A percentile compares a stretch with the other conserved stretches of the same genome.
phyloP scores from a whole-genome alignment of 2,797 vertebrate genomes.

The Thalassophryne amazonica region DNA sequence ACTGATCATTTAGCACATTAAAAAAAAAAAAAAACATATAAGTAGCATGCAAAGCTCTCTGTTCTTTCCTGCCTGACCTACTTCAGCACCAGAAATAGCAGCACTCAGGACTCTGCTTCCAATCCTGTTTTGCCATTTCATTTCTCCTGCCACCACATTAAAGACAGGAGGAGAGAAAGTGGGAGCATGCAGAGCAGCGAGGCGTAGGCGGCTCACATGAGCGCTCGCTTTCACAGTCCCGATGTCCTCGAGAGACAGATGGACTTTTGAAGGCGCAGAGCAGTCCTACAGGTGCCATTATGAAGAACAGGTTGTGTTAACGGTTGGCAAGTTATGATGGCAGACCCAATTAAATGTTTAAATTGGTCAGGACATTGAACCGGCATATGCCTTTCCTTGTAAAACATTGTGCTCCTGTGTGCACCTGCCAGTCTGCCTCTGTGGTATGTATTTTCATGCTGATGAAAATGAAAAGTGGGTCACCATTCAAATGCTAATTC shows the following conservation, averaged over 20 bases:
- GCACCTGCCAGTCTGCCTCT: constrained; percentile 24
- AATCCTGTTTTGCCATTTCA: constrained; percentile 87
- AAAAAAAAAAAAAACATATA: too few relatives aligned
- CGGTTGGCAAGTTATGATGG: constrained; percentile 1
- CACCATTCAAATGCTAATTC: constrained; percentile 56
- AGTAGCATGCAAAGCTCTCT: constrained; percentile 70
- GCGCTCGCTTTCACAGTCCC: constrained; percentile 27
- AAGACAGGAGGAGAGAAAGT: constrained; percentile 41
- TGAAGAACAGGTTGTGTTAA: background rate
- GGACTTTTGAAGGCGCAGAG: constrained; percentile 23
- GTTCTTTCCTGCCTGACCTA: constrained; percentile 83
- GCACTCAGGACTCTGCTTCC: constrained; percentile 86
- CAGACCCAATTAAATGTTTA: constrained; percentile 1
- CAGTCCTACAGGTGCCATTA: constrained; percentile 4
- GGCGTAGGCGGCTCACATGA: constrained; percentile 34
- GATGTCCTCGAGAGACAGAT: constrained; percentile 17
- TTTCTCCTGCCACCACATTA: constrained; percentile 75
- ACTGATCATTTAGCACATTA: constrained; percentile 33
- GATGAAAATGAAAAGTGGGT: constrained; percentile 53
- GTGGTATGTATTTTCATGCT: constrained; percentile 34
- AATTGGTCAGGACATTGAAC: constrained; percentile 16
- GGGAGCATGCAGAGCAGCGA: constrained; percentile 29
- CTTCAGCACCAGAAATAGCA: constrained; percentile 92
- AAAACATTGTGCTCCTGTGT: constrained; percentile 13
- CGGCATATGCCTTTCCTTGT: constrained; percentile 8